phyloP scores from a whole-genome alignment of 2,888 invertebrate genomes.

The Drosophila rubida region DNA sequence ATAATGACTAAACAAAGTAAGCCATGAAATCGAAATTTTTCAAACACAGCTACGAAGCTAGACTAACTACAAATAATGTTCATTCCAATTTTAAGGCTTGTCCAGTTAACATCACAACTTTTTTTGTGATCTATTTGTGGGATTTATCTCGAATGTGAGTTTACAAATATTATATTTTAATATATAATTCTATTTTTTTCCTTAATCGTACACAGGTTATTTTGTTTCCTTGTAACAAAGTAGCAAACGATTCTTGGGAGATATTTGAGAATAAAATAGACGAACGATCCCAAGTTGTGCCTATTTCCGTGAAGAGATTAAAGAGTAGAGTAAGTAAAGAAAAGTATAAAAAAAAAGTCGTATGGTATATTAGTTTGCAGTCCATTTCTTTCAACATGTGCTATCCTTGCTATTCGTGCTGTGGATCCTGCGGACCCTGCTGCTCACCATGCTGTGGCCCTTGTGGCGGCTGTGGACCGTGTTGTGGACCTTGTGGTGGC shows the following conservation, averaged over 20 bases:
- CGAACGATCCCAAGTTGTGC: not conserved
- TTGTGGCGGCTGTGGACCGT: slow-evolving; percentile 6
- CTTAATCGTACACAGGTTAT: not conserved
- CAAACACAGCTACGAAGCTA: not conserved
- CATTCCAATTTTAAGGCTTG: slow-evolving; percentile 5
- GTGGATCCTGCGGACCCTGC: slow-evolving; percentile 15
- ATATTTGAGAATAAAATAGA: not conserved
- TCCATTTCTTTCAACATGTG: slow-evolving; percentile 9
- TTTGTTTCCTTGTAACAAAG: slow-evolving; percentile 1
- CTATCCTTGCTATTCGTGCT: slow-evolving; percentile 5
- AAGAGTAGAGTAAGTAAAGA: not conserved
- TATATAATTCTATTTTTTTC: not conserved
- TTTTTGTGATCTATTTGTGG: slow-evolving; percentile 24
- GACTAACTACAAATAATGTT: not conserved
- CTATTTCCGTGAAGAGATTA: slow-evolving; percentile 23
- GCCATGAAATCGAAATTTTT: not conserved
- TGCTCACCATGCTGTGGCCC: not conserved
- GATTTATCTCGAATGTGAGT: slow-evolving; percentile 21
- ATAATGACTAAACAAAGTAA: slow-evolving; percentile 2
- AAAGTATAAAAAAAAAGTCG: too few species aligned
- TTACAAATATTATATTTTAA: not conserved
- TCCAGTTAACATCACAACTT: slow-evolving; percentile 3
- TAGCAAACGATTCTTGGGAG: not conserved
- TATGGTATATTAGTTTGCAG: too few species aligned
- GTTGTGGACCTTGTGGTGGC: slow-evolving; percentile 12